Evolutionary conservation across 2,113 vertebrate genomes (phyloP).

Genomic region (Dolichallabes microphthalmus): DNA sequence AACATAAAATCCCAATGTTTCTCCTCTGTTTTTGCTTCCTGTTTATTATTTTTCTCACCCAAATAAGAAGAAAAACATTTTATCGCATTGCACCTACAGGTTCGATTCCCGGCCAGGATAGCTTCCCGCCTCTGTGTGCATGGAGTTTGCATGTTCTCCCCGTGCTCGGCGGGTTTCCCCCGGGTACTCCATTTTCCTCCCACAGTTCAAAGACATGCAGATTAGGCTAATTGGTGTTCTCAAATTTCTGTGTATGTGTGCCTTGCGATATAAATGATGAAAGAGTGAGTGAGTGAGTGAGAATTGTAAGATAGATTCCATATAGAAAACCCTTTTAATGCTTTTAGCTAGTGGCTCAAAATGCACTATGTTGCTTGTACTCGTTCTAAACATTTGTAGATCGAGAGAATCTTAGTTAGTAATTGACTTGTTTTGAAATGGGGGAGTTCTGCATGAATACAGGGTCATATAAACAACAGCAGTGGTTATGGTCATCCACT

Average conservation of each 20-base stretch:
- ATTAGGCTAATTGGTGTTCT: no score
- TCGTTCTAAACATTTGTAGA: neutral
- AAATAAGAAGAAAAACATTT: neutral
- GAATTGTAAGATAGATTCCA: neutral
- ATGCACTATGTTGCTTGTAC: neutral
- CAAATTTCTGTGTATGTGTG: no score
- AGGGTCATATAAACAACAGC: neutral
- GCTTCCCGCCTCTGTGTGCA: no score
- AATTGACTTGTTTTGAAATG: neutral
- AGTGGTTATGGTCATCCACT: no score
- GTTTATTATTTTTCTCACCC: neutral
- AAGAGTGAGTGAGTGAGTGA: no score
- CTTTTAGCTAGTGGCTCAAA: neutral
- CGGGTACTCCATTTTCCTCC: no score
- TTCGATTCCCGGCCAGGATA: no score
- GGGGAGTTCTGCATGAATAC: neutral
- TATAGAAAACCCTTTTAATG: neutral
- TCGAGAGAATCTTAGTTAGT: neutral
- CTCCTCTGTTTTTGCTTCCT: neutral
- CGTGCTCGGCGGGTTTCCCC: no score
- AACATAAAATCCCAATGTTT: neutral
- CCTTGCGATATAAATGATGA: no score
- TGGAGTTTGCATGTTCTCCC: no score
- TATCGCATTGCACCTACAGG: no score
- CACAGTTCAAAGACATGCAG: no score